Evolutionary conservation across 2,888 invertebrate species (phyloP).

Genomic region (Sclerodermus sp.): DNA sequence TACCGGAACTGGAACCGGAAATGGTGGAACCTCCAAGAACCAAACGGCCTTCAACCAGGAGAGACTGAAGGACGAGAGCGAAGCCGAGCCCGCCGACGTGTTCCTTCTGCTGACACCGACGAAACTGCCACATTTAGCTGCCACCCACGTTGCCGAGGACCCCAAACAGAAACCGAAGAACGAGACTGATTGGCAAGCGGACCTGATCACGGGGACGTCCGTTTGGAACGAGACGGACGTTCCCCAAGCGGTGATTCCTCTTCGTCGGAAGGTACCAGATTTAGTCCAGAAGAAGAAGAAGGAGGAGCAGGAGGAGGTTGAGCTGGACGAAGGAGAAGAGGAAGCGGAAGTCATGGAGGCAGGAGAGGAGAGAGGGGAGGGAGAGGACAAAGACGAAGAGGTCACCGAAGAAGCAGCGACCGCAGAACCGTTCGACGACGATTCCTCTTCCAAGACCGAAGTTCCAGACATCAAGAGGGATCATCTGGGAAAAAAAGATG

Average conservation of each 20-base stretch:
- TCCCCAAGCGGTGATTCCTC: slow-evolving; percentile 10
- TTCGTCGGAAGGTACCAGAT: slow-evolving; percentile 5
- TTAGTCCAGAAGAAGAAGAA: neutral
- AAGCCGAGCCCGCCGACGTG: slow-evolving; percentile 23
- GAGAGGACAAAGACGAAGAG: slow-evolving; percentile 11
- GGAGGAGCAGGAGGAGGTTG: neutral
- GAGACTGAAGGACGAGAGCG: too few relatives aligned
- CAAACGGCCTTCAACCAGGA: too few relatives aligned
- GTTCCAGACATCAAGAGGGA: neutral
- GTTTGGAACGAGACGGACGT: slow-evolving; percentile 20
- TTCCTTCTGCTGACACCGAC: slow-evolving; percentile 37
- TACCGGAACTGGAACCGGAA: slow-evolving; percentile 9
- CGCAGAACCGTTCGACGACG: neutral
- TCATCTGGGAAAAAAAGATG: neutral
- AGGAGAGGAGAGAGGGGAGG: slow-evolving; percentile 1
- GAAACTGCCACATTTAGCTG: slow-evolving; percentile 17
- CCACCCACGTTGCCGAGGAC: slow-evolving; percentile 9
- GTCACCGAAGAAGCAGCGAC: slow-evolving; percentile 8
- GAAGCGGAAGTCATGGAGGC: too few relatives aligned
- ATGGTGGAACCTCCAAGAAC: slow-evolving; percentile 7
- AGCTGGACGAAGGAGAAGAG: slow-evolving; percentile 1
- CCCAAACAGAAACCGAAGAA: slow-evolving; percentile 11
- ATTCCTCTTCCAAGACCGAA: too few relatives aligned
- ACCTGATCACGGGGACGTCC: slow-evolving; percentile 18
- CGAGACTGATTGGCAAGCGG: slow-evolving; percentile 18